phyloP scores from a whole-genome alignment of 2,888 invertebrate genomes.

The Acleris sparsana region DNA sequence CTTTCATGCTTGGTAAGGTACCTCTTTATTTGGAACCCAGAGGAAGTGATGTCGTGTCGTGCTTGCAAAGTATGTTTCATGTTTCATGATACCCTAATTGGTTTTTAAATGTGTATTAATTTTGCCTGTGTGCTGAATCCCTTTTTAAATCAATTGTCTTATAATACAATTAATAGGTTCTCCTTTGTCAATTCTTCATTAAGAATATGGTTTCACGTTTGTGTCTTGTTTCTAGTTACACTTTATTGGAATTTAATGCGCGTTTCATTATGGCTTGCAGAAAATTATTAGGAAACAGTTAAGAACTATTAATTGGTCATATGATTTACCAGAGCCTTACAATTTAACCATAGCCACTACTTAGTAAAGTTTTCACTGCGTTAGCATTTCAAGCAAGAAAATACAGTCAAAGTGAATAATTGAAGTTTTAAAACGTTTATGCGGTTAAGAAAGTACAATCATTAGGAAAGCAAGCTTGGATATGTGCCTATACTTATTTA shows the following conservation, averaged over 20 bases:
- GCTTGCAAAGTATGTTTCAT: conserved; percentile 18
- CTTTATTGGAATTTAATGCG: not conserved
- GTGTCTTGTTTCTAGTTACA: not conserved
- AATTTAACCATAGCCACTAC: too few relatives aligned
- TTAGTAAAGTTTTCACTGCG: too few relatives aligned
- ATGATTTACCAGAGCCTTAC: too few relatives aligned
- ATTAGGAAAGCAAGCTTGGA: too few relatives aligned
- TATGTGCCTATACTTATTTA: too few relatives aligned
- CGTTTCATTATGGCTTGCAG: not conserved
- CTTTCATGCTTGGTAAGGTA: conserved; percentile 11
- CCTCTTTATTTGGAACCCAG: conserved; percentile 1
- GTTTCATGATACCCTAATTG: conserved; percentile 10
- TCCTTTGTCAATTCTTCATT: not conserved
- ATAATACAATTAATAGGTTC: not conserved
- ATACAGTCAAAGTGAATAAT: too few relatives aligned
- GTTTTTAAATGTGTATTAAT: conserved; percentile 23
- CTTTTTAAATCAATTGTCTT: conserved; percentile 18
- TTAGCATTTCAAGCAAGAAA: too few relatives aligned
- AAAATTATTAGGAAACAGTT: not conserved
- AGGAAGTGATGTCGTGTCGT: conserved; percentile 7
- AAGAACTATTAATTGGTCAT: too few relatives aligned
- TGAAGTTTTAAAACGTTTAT: too few relatives aligned
- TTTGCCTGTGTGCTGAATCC: conserved; percentile 24
- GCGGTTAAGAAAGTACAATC: too few relatives aligned
- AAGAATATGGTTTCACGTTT: not conserved